Percentiles rank a stretch among this genome's conserved stretches.
These are phyloP conservation scores for Eriosoma lanigerum DNA, from an alignment of 1,140 invertebrate species.

Conservation along the genomic window DNA sequence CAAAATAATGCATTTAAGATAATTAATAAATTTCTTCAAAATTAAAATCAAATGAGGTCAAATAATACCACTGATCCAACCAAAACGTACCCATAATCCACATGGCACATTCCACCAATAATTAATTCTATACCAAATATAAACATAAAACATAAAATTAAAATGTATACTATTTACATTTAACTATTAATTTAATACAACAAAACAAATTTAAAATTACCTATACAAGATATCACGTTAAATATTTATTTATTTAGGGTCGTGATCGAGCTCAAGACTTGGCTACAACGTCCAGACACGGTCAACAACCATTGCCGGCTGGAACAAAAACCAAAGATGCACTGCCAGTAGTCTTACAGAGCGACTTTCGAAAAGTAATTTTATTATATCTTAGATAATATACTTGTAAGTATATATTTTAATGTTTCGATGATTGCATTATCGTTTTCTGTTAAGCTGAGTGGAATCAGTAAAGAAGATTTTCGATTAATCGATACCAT, in stretches of 20 bases:
- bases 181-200: not conserved
- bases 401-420: conserved; percentile 42
- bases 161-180: not conserved
- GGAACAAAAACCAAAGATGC: conserved; percentile 69
- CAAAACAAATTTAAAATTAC: not conserved
- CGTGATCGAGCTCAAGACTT: conserved; percentile 84
- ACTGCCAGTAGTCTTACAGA: conserved; percentile 87
- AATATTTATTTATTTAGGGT: conserved; percentile 64
- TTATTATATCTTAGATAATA: not conserved
- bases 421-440: too few species aligned
- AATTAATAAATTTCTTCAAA: not conserved
- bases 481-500: conserved; percentile 94
- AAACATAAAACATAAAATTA: not conserved
- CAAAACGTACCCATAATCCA: too few species aligned
- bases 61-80: not conserved
- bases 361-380: conserved; percentile 86
- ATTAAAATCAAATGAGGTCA: not conserved
- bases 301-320: conserved; percentile 33
- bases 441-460: conserved; percentile 67
- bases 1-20: not conserved
- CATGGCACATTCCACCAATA: too few species aligned
- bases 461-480: conserved; percentile 91
- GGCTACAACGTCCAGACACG: conserved; percentile 78
- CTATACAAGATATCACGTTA: not conserved
- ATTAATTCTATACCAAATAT: too few species aligned